Conservation (phyloP, 2,888 invertebrate species). For the Pachymerium ferrugineum region DNA sequence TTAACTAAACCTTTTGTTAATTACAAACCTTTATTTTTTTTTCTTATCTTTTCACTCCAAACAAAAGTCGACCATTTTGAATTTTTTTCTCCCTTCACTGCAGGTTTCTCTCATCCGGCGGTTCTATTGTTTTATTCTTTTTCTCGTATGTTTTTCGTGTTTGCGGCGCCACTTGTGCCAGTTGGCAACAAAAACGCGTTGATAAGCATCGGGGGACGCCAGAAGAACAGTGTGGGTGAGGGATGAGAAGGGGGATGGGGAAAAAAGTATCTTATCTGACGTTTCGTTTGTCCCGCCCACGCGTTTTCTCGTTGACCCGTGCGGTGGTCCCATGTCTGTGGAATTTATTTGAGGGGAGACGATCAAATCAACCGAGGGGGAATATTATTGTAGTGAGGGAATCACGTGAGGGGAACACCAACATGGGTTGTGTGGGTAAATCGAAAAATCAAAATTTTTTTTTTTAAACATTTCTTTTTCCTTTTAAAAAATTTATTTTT, state of each 20-base stretch:
- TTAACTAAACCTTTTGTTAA: not conserved
- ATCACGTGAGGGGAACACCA: not conserved
- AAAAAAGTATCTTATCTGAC: not conserved
- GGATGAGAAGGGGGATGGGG: not conserved
- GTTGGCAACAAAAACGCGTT: conserved; percentile 5
- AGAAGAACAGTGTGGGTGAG: conserved; percentile 6
- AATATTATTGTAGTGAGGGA: not conserved
- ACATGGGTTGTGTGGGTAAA: not conserved
- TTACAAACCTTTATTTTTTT: not conserved
- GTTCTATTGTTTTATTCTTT: not conserved
- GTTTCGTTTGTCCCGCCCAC: not conserved
- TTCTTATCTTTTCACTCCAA: not conserved
- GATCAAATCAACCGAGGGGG: not conserved
- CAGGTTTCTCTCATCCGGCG: not conserved
- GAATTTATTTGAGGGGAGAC: conserved; percentile 15
- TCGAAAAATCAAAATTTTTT: not conserved
- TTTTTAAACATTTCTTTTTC: not conserved
- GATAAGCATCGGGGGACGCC: conserved; percentile 10
- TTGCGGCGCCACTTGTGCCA: conserved; percentile 15
- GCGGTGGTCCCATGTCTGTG: conserved; percentile 18
- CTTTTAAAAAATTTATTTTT: not conserved
- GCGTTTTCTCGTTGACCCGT: conserved; percentile 9
- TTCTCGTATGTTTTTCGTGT: not conserved
- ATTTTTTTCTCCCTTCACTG: not conserved
- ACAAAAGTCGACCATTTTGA: not conserved